Conservation (phyloP, 2,113 vertebrate species). For the Shinisaurus crocodilurus region DNA sequence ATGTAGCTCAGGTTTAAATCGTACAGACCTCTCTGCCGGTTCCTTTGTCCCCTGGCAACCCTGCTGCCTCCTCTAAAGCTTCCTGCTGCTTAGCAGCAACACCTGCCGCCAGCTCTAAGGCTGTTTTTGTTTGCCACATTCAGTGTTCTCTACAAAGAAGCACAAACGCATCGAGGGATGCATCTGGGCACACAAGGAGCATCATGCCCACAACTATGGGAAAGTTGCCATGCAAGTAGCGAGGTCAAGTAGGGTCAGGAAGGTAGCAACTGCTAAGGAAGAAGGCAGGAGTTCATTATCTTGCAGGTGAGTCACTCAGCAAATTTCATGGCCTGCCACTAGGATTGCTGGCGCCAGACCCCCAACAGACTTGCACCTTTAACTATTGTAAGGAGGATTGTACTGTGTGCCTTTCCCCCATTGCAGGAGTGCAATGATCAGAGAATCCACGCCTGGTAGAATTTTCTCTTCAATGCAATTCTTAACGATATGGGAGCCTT, state of each 20-base stretch:
- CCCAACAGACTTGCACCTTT: neutral
- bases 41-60: constrained; percentile 5
- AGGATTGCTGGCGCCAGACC: neutral
- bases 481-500: neutral
- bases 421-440: neutral
- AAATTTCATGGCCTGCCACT: neutral
- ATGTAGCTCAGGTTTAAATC: neutral
- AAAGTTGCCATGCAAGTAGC: constrained; percentile 16
- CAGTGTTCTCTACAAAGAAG: neutral
- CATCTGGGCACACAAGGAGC: neutral
- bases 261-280: neutral
- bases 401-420: neutral
- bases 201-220: neutral
- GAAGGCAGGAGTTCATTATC: neutral
- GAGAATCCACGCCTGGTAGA: neutral
- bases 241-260: rapidly evolving
- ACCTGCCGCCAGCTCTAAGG: constrained; percentile 9
- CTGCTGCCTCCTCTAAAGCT: neutral
- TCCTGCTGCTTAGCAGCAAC: constrained; percentile 4
- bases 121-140: neutral
- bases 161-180: constrained; percentile 7
- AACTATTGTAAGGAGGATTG: neutral
- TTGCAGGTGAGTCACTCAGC: neutral
- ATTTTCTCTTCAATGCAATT: neutral
- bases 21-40: neutral